Base-by-base conservation (phyloP, 2,888 invertebrate genomes). In the Thecophora atra region DNA sequence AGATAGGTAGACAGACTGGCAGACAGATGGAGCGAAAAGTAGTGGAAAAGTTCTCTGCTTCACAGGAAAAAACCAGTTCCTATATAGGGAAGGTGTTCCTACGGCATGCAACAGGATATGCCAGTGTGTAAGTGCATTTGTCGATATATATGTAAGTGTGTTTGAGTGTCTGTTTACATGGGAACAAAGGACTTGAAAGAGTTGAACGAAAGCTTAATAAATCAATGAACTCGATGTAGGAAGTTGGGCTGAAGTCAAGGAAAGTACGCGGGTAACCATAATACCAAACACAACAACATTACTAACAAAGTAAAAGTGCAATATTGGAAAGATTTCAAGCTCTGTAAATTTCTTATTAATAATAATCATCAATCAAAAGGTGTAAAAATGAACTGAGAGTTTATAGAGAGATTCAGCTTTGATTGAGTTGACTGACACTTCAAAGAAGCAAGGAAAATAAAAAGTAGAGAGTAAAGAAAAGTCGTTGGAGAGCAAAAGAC, bases 171-270 rank as follows among this genome's bases (percentile, higher is more conserved):
- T 58, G 13, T 26, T 19, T 11, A 15, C 26, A 58, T 3, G 30
- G 15, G n/a, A 60, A 28, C n/a, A 28, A 60, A 30, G 3, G 19
- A 21, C 1, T 11, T 37, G 11, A 11, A 37, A 37, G 11, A 37
- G 7, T 11, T 37, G 11, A 6, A 37, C 37, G 37, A 37, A 11
- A 37, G 37, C 37, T 37, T 37, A 4, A 26, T 21, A 56, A 60
- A n/a, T 26, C 60, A 60, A 60, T 60, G 60, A 60, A 60, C 60
- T 60, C 60, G 6, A 60, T n/a, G 47, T n/a, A 4, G 47, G 47
- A 17, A 47, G 47, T 47, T 3, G 47, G 17, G n/a, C 17, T n/a
- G 47, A 47, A 47, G 47, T 37, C 37, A 37, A 37, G 37, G 11
- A n/a, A n/a, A n/a, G n/a, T n/a, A n/a, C n/a, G n/a, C n/a, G n/a